These are phyloP conservation scores for Ibidorhyncha struthersii DNA, from an alignment of 2,113 vertebrate genomes.

Conservation along the genomic window DNA sequence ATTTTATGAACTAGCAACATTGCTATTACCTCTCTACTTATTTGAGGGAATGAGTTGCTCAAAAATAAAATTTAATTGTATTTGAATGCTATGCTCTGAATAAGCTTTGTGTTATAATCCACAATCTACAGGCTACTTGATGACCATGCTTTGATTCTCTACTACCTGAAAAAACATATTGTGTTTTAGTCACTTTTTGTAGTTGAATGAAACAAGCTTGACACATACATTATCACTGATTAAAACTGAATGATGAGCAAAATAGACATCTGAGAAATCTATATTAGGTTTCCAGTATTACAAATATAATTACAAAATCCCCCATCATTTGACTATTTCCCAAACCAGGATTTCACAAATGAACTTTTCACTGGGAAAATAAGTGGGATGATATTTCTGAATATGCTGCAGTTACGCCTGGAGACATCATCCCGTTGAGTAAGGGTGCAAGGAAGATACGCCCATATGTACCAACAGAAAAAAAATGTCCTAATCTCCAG, in stretches of 20 bases:
- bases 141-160: neutral
- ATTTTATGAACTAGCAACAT: neutral
- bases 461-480: neutral
- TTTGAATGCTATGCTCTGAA: neutral
- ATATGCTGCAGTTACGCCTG: neutral
- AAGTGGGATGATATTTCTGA: neutral
- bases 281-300: neutral
- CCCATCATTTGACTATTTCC: neutral
- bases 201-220: neutral
- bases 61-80: neutral
- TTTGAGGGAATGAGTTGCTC: neutral
- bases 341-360: slow-evolving; percentile 5
- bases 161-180: neutral
- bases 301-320: neutral
- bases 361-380: neutral
- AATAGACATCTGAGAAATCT: neutral
- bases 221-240: neutral
- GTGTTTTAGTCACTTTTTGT: neutral
- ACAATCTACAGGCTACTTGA: neutral
- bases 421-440: neutral
- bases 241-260: neutral
- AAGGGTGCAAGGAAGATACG: neutral
- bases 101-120: neutral
- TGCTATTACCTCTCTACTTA: neutral
- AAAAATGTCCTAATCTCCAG: neutral